phyloP scores from a whole-genome alignment of 2,113 vertebrate genomes.

The Menura novaehollandiae region DNA sequence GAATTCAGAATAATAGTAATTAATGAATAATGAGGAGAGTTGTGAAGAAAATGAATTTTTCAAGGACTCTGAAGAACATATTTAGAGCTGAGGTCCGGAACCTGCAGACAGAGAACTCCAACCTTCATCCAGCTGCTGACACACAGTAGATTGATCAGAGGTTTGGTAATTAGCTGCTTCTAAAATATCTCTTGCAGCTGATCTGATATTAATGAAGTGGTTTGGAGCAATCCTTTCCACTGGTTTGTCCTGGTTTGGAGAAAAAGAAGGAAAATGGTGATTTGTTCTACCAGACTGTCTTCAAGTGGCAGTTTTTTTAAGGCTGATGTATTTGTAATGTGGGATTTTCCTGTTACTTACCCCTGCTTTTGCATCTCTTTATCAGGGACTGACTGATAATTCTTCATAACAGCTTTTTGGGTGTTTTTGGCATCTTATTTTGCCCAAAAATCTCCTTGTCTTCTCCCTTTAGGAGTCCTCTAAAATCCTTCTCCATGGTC shows the following conservation, averaged over 20 bases:
- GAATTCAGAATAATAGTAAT: neutral
- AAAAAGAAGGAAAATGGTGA: neutral
- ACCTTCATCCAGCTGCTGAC: neutral
- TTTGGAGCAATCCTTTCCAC: neutral
- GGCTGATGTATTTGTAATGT: neutral
- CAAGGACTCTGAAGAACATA: neutral
- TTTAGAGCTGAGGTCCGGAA: neutral
- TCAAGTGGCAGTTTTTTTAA: neutral
- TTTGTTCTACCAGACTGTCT: neutral
- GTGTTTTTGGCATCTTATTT: neutral
- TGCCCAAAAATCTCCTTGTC: neutral
- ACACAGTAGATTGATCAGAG: neutral
- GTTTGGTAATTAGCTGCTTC: neutral
- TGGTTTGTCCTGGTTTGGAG: neutral
- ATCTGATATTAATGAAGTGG: neutral
- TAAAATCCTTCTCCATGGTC: neutral
- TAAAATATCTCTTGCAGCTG: neutral
- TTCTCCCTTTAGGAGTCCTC: neutral
- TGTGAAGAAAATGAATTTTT: slow-evolving; percentile 33
- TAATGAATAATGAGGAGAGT: slow-evolving; percentile 27
- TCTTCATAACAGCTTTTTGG: neutral
- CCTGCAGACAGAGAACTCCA: neutral
- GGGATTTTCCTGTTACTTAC: neutral
- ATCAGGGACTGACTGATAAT: neutral
- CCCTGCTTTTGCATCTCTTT: neutral